phyloP scores from a whole-genome alignment of 1,140 invertebrate species.

The Zaprionus nigranus region DNA sequence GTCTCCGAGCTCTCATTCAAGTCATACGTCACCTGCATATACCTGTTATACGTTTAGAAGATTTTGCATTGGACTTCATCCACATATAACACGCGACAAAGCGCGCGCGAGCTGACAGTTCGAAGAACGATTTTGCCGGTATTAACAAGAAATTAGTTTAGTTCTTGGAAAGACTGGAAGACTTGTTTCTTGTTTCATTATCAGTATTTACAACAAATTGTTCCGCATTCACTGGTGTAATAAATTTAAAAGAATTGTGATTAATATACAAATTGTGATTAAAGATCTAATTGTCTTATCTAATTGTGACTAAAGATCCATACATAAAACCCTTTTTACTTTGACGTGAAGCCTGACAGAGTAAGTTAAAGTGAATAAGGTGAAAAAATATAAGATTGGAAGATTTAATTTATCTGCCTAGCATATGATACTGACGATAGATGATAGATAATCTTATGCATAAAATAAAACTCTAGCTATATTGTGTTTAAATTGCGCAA shows the following conservation, averaged over 20 bases:
- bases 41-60: slow-evolving; percentile 24
- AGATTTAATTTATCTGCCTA: too few species aligned
- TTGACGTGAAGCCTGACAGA: background rate
- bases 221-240: background rate
- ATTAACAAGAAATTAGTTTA: slow-evolving; percentile 10
- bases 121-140: slow-evolving; percentile 6
- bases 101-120: slow-evolving; percentile 26
- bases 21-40: slow-evolving; percentile 12
- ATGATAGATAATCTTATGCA: too few species aligned
- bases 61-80: slow-evolving; percentile 2
- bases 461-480: too few species aligned
- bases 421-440: too few species aligned
- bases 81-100: slow-evolving; percentile 15
- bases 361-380: background rate
- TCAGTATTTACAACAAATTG: background rate
- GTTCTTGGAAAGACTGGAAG: slow-evolving; percentile 15
- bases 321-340: too few species aligned
- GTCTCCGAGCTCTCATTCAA: slow-evolving; percentile 3
- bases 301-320: background rate
- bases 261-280: background rate
- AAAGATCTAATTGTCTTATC: too few species aligned
- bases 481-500: too few species aligned
- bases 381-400: background rate
- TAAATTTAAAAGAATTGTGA: background rate
- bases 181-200: background rate